Base-by-base conservation (phyloP, 2,888 invertebrate genomes). In the Syritta pipiens region DNA sequence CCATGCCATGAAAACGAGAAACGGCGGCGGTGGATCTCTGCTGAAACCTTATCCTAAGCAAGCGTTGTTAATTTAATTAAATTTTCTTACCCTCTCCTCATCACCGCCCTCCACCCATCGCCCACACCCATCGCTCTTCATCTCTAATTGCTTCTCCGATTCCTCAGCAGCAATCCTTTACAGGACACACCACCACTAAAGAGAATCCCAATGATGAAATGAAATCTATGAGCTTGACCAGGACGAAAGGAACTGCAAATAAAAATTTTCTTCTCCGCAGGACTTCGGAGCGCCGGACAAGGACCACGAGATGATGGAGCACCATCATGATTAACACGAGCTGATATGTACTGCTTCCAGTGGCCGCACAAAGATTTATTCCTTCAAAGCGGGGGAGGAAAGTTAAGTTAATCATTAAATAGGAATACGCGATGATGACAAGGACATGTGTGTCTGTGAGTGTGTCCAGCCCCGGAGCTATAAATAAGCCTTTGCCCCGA, bases 321-420 rank as follows among this genome's bases (percentile, higher is more conserved):
- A 59, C 62, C 32, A 48, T 28, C 28, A 42, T 42, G 68, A 69
- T n/a, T n/a, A n/a, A n/a, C n/a, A n/a, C n/a, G 24, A 65, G 20
- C 28, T 37, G n/a, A n/a, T n/a, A n/a, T n/a, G n/a, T n/a, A n/a
- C 28, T 12, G 46, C 28, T 20, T 28, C 40, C 42, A 35, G 6
- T 53, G 40, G n/a, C n/a, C n/a, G 42, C 30, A 57, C 40, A 26
- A 53, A 40, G 76, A 77, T 71, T 77, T 77, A 63, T 76, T 40
- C 28, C 59, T 55, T 10, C 20, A 44, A 32, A 14, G 6, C 14
- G 62, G n/a, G 5, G 9, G 32, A 40, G 26, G 24, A 59, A n/a
- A n/a, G n/a, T n/a, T n/a, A 71, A 77, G 76, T 71, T 77, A 71
- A 77, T 77, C 76, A 71, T 71, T 77, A 35, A 63, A 65, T 48